Percentiles rank a stretch among this genome's conserved stretches.
phyloP scores from a whole-genome alignment of 2,888 invertebrate species.

The Xiphydria camelus region DNA sequence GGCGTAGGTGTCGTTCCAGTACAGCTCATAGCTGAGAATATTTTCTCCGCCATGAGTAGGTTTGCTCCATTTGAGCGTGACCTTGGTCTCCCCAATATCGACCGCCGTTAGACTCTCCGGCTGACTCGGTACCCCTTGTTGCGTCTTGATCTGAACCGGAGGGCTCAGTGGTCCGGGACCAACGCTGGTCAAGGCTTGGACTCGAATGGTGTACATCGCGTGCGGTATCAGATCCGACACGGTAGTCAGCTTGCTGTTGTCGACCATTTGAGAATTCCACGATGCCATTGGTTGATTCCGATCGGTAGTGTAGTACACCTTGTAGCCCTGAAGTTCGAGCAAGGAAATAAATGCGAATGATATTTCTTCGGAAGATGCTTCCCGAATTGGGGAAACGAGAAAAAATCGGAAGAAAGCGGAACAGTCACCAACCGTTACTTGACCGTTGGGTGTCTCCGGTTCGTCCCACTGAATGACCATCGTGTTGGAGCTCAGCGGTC shows the following conservation, averaged over 20 bases:
- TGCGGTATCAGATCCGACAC: constrained; percentile 90
- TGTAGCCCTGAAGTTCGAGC: constrained; percentile 92
- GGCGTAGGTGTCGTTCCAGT: constrained; percentile 96
- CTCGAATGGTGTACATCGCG: constrained; percentile 91
- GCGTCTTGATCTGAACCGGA: constrained; percentile 97
- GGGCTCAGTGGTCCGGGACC: constrained; percentile 94
- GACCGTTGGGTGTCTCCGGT: constrained; percentile 96
- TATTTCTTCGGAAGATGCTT: too few species aligned
- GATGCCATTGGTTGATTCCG: constrained; percentile 83
- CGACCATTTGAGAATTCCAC: constrained; percentile 93
- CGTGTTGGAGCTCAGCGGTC: constrained; percentile 91
- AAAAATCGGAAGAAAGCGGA: too few species aligned
- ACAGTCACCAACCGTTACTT: constrained; percentile 90
- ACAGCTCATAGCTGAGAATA: constrained; percentile 93
- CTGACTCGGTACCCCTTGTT: constrained; percentile 97
- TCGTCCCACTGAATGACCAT: constrained; percentile 99
- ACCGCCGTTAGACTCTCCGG: constrained; percentile 87
- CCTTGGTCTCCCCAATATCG: constrained; percentile 87
- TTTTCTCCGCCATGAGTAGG: constrained; percentile 91
- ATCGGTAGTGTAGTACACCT: constrained; percentile 93
- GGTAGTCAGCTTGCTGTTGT: constrained; percentile 89
- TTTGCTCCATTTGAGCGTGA: constrained; percentile 89
- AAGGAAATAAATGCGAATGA: too few species aligned
- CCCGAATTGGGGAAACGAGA: too few species aligned
- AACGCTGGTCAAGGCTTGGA: constrained; percentile 90